These are phyloP conservation scores for Silvanus unidentatus DNA, from an alignment of 2,888 invertebrate genomes.

Conservation along the genomic window DNA sequence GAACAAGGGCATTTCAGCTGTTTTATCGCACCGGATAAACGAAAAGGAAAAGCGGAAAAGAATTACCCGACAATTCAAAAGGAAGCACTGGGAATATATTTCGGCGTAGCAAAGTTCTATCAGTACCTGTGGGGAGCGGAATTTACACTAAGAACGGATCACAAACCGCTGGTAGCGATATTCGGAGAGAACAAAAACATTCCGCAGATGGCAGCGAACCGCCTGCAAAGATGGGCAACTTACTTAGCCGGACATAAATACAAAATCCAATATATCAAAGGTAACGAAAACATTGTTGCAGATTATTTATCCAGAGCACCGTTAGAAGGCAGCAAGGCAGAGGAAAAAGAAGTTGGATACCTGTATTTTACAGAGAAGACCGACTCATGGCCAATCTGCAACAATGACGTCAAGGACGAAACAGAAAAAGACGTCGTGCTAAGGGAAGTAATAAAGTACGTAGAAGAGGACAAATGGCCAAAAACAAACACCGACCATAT, in stretches of 20 bases:
- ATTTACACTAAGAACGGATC: slow-evolving; percentile 28
- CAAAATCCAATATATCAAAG: not conserved
- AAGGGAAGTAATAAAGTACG: no score
- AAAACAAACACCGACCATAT: no score
- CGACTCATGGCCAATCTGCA: no score
- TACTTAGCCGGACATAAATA: slow-evolving; percentile 1
- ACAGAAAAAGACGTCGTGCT: no score
- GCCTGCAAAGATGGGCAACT: slow-evolving; percentile 29
- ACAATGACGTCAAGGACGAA: no score
- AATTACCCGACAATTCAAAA: slow-evolving; percentile 9
- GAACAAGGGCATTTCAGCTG: slow-evolving; percentile 11
- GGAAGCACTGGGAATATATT: slow-evolving; percentile 1
- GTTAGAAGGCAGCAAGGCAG: no score
- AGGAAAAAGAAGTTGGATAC: no score
- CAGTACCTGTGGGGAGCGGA: slow-evolving; percentile 8
- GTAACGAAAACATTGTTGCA: not conserved
- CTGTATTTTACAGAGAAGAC: no score
- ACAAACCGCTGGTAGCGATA: slow-evolving; percentile 30
- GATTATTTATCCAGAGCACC: not conserved
- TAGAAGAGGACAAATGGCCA: no score
- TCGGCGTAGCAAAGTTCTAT: slow-evolving; percentile 3
- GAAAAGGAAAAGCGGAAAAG: slow-evolving; percentile 7
- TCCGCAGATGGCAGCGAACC: slow-evolving; percentile 32
- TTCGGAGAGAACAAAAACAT: slow-evolving; percentile 30
- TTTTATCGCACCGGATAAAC: slow-evolving; percentile 4